Base-by-base conservation (phyloP, 2,797 vertebrate genomes). In the Bovichtus diacanthus region DNA sequence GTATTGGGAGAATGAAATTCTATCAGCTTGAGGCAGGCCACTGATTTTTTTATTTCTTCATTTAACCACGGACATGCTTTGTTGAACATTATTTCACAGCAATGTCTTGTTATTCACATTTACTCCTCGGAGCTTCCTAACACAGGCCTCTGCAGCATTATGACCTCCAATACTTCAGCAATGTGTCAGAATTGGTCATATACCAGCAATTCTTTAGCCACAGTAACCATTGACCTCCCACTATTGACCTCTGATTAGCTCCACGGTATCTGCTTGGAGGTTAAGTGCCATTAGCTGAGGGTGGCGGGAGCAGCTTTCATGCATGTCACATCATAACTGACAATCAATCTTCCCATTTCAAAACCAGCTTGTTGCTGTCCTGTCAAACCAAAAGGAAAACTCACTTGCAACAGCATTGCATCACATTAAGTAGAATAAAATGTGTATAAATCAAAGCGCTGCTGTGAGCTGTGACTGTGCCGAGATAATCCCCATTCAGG, bases 401-500 rank as follows among this genome's bases (percentile, higher is more conserved):
- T 47, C 54, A 59, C 56, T 84, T 65, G 54, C 81, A 66, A 68
- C 73, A 76, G 54, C 31, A 39, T 70, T 76, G 78, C 80, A 49
- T 86, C 76, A 76, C 36, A 74, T 83, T 78, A 87, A 83, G 74
- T 36, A 27, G 56, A 82, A 78, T 90, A 67, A 87, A 86, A 70
- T 47, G 72, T 54, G 63, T 66, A 78, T 83, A 75, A 86, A 87
- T 82, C 84, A 25, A 78, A 78, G 64, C 8, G 51, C 65, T 67
- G 39, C 68, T 70, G 49, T 80, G 77, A 76, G 63, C 58, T 60
- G 72, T 34, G 62, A 74, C 67, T 74, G 75, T 80, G 62, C 74
- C 18, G 6, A 77, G 72, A 78, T 88, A 79, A 93, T 93, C 87
- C 87, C 76, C 43, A 77, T 91, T 89, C 78, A 84, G 70, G 66